phyloP scores from a whole-genome alignment of 1,140 invertebrate species.

The Zophobas morio region DNA sequence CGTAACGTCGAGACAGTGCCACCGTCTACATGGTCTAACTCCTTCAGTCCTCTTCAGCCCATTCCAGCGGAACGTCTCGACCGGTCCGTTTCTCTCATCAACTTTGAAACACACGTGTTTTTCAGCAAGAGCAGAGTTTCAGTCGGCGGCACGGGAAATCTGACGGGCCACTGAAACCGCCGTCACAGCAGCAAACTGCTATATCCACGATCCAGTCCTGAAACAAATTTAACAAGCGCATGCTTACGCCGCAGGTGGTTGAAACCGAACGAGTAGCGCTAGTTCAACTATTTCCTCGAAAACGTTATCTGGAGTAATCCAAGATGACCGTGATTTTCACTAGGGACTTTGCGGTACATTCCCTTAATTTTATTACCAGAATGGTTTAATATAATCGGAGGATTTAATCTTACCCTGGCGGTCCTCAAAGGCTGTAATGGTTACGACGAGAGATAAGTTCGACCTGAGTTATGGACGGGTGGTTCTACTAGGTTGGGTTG shows the following conservation, averaged over 20 bases:
- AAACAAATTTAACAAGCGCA: slow-evolving; percentile 47
- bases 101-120: slow-evolving; percentile 8
- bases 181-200: slow-evolving; percentile 19
- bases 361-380: not conserved
- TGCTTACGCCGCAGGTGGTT: slow-evolving; percentile 51
- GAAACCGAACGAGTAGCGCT: slow-evolving; percentile 35
- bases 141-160: slow-evolving; percentile 25
- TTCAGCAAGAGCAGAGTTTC: slow-evolving; percentile 36
- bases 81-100: not conserved
- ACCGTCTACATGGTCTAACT: not conserved
- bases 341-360: not conserved
- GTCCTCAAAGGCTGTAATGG: not conserved
- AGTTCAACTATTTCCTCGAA: slow-evolving; percentile 21
- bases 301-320: slow-evolving; percentile 20
- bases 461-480: too few relatives aligned
- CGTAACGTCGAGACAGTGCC: too few relatives aligned
- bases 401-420: not conserved
- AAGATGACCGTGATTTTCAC: slow-evolving; percentile 22
- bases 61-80: not conserved
- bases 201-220: slow-evolving; percentile 12
- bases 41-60: too few relatives aligned
- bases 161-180: slow-evolving; percentile 33
- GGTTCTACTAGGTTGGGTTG: too few relatives aligned
- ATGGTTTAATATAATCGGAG: slow-evolving; percentile 7
- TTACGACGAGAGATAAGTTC: too few relatives aligned